Base-by-base conservation (phyloP, 2,113 vertebrate genomes). In the Myotis lucifugus region DNA sequence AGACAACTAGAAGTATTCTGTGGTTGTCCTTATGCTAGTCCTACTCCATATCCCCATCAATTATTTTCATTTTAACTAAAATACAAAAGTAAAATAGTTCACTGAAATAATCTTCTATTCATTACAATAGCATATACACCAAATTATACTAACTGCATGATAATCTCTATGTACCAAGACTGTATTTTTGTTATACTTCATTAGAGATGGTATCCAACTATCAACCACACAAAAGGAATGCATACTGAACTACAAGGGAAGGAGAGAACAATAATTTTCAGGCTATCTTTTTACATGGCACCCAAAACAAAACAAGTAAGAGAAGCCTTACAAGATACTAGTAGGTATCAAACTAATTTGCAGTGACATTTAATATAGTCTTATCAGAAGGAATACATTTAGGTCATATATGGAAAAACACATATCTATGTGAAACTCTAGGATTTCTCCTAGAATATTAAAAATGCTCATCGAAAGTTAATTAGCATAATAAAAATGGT, bases 91-190 rank as follows among this genome's bases (percentile, higher is more conserved):
- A 91, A 77, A 94, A 1, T 6, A 66, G 78, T 84, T 83, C 81
- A 67, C 67, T 92, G 78, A 92, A 97, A 95, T 97, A 97, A 90
- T 67, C 76, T 32, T 91, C 66, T 91, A 64, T 54, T 95, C 70
- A 69, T n/a, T 64, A 78, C 70, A 50, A 79, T 96, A 96, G 94
- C 94, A 97, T 81, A 7, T 17, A 87, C 1, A 88, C 18, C 19
- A 3, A 89, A 88, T 77, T 61, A 89, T 2, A 11, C 81, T 34
- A 89, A 72, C 9, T 67, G 73, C 70, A 56, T 6, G 67, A 83
- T 34, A 82, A 0, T 77, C 61, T 90, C 61, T 76, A 59, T 23
- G 79, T 59, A 2, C 5, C 4, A 78, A 83, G 78, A 69, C 27
- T 86, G 0, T 64, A n/a, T 8, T 88, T 78, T 72, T 83, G 95